These are phyloP conservation scores for Pantherophis vulpinus DNA, from an alignment of 2,797 vertebrate genomes.

Conservation along the genomic window DNA sequence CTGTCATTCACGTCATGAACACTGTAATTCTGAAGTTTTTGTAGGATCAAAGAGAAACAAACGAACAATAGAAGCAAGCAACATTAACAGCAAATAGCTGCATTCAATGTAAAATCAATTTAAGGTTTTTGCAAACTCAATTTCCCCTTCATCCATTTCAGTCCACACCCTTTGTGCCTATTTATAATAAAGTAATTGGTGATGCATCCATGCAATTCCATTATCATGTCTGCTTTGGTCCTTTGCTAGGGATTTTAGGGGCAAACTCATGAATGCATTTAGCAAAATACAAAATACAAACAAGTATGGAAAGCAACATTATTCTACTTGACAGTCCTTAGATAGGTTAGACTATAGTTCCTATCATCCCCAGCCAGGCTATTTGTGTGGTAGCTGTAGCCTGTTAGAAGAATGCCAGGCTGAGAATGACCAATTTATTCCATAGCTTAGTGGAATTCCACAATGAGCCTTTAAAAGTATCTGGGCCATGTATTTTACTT, in stretches of 20 bases:
- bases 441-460: not conserved
- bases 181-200: not conserved
- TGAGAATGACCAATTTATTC: not conserved
- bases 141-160: not conserved
- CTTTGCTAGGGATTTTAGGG: not conserved
- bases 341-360: not conserved
- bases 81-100: not conserved
- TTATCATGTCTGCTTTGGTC: not conserved
- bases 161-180: not conserved
- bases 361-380: not conserved
- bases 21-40: not conserved
- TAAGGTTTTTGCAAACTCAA: not conserved
- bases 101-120: not conserved
- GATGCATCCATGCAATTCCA: not conserved
- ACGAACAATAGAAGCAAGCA: not conserved
- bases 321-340: not conserved
- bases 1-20: not conserved
- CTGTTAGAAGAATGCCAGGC: not conserved
- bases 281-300: not conserved
- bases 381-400: not conserved
- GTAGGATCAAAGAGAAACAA: not conserved
- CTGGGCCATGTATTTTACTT: conserved; percentile 40
- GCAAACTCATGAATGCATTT: not conserved
- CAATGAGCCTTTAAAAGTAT: not conserved
- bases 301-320: not conserved